Evolutionary conservation across 2,888 invertebrate genomes (phyloP), one percentile per base, ranked within the genome.

Genomic region (Lacanobia wlatinum): DNA sequence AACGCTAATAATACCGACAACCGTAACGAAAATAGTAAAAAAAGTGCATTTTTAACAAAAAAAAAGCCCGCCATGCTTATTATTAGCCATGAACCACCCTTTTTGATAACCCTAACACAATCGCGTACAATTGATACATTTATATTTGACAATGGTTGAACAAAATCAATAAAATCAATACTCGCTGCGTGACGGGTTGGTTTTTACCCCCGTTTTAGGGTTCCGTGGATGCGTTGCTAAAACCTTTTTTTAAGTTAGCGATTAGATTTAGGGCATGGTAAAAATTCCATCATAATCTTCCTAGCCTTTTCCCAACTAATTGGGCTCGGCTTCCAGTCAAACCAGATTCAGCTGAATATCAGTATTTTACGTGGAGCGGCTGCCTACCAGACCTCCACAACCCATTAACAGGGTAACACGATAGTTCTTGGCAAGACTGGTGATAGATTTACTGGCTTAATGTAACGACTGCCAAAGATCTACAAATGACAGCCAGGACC

Each of bases 101-200:
- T 87, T 88, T 73, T 70, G 66, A 82, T 89, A 90, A 90, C 90
- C 90, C 89, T 88, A 88, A 87, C 84, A 76, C 70, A 69, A 83
- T 78, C 76, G 75, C 60, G 84, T 84, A 87, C 87, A 85, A 84
- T 83, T 75, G 82, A 61, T 66, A 76, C 79, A 78, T 82, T 28
- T 81, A 70, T 43, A 61, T 55, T 76, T 56, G 48, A 87, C 87
- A 87, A 89, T 82, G 61, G 79, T 69, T 70, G 60, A 23, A 66
- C 61, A 71, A 70, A 83, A 89, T 88, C 85, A 81, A 86, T 87
- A 87, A 87, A 86, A 88, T 88, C 88, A 83, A 88, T 90, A 84
- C 75, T 58, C 40, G 53, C 48, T 73, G 78, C 82, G 81, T 84
- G 82, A 84, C 85, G 71, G 74, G 72, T 65, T 80, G 64, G 5